Evolutionary conservation across 2,888 invertebrate species (phyloP).

Genomic region (Archips crataeganus): DNA sequence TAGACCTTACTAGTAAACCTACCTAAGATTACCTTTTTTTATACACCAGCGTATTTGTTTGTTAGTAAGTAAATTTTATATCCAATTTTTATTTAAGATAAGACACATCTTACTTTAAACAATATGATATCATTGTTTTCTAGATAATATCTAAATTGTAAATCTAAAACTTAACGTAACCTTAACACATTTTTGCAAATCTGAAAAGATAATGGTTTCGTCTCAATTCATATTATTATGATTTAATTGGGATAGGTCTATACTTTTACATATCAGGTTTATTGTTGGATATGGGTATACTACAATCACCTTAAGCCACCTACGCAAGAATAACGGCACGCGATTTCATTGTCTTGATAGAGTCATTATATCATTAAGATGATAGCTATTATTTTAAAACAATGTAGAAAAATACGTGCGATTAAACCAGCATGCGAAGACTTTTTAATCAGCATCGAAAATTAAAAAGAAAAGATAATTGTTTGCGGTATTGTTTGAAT

Average conservation of each 20-base stretch:
- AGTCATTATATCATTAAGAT: slow-evolving; percentile 37
- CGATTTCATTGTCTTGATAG: slow-evolving; percentile 32
- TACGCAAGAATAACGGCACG: slow-evolving; percentile 26
- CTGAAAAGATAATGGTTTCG: not conserved
- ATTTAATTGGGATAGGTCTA: not conserved
- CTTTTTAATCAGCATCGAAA: slow-evolving; percentile 2
- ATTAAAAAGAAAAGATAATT: not conserved
- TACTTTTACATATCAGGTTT: slow-evolving; percentile 7
- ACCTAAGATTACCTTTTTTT: too few species aligned
- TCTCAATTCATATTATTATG: not conserved
- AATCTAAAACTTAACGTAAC: not conserved
- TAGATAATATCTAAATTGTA: not conserved
- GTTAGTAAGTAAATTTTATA: too few species aligned
- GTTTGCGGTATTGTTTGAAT: slow-evolving; percentile 5
- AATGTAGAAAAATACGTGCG: slow-evolving; percentile 4
- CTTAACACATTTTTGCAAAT: not conserved
- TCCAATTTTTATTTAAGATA: too few species aligned
- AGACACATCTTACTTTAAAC: too few species aligned
- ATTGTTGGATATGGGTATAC: not conserved
- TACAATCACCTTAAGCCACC: not conserved
- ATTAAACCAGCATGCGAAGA: slow-evolving; percentile 2
- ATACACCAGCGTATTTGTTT: too few species aligned
- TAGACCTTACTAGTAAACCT: too few species aligned
- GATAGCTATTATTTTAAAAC: slow-evolving; percentile 22
- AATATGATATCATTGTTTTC: too few species aligned